A percentile compares a stretch with the other conserved stretches of the same genome.
Conservation (phyloP, 2,113 vertebrate species). For the Anthoscopus minutus region DNA sequence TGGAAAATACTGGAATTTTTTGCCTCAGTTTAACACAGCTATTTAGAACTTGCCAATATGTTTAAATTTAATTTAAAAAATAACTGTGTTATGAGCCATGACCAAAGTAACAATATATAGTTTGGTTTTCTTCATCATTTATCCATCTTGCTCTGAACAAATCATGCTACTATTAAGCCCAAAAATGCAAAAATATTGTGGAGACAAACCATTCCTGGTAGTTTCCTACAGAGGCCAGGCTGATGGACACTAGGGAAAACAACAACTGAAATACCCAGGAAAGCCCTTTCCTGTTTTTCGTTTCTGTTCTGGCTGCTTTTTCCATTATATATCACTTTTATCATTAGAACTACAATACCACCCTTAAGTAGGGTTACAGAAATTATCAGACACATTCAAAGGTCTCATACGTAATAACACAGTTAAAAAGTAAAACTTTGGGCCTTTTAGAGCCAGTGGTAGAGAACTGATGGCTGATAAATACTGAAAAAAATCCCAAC, state of each 20-base stretch:
- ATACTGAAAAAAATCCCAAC: neutral
- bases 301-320: neutral
- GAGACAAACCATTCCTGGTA: neutral
- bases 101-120: neutral
- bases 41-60: neutral
- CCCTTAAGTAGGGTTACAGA: neutral
- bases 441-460: neutral
- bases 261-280: neutral
- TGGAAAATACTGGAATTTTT: neutral
- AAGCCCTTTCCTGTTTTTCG: neutral
- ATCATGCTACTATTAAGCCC: neutral
- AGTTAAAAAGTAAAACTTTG: neutral
- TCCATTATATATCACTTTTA: neutral
- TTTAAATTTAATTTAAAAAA: neutral
- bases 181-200: neutral
- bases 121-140: neutral
- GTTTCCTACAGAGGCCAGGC: neutral
- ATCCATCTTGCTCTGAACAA: neutral
- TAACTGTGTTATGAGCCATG: neutral
- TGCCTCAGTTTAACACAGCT: neutral
- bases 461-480: neutral
- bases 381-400: neutral
- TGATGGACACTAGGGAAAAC: neutral
- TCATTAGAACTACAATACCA: neutral
- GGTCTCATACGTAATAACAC: neutral